Conservation (phyloP, 2,797 vertebrate species). For the Tenualosa ilisha region DNA sequence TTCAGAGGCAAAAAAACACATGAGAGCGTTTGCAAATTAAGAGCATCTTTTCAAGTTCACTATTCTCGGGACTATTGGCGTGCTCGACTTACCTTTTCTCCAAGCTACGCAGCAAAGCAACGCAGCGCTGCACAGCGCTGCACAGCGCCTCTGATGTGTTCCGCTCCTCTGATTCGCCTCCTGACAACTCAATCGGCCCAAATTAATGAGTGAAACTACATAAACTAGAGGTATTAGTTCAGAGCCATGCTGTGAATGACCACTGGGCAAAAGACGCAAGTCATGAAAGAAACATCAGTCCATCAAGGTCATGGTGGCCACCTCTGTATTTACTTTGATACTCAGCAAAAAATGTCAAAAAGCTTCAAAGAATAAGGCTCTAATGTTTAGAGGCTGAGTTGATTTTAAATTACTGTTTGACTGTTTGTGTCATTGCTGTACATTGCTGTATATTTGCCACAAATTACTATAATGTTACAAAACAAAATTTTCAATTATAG, state of each 20-base stretch:
- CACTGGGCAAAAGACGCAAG: neutral
- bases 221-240: neutral
- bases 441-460: neutral
- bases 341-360: neutral
- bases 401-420: neutral
- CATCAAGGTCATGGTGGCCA: neutral
- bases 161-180: conserved; percentile 22
- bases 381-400: neutral
- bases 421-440: neutral
- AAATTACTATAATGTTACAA: neutral
- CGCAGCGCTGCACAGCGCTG: neutral
- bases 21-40: conserved; percentile 62
- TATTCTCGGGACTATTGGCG: conserved; percentile 54
- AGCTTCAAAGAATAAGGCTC: neutral
- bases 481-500: neutral
- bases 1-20: conserved; percentile 57
- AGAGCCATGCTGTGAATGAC: conserved; percentile 13
- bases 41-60: conserved; percentile 57
- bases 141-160: neutral
- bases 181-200: conserved; percentile 52
- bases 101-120: conserved; percentile 24
- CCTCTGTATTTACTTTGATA: neutral
- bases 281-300: neutral
- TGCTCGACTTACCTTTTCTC: conserved; percentile 33
- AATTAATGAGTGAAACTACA: conserved; percentile 24